Base-by-base conservation (phyloP, 2,113 vertebrate species). In the Anarhynchus alexandrinus region DNA sequence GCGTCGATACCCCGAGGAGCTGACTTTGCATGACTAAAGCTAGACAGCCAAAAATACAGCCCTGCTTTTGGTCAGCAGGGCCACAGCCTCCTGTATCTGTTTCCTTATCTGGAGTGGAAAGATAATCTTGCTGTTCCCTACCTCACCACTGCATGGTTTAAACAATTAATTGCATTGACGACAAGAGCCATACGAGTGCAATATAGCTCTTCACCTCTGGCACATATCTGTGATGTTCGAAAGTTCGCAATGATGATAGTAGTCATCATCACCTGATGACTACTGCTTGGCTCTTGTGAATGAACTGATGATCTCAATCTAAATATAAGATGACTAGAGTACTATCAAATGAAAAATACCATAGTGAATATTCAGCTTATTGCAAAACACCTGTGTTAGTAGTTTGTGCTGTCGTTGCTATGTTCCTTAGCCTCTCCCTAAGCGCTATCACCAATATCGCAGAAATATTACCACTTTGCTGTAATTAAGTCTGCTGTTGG, bases 261-360 rank as follows among this genome's bases (percentile, higher is more conserved):
- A 88, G 55, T 90, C 82, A 91, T 90, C 52, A 65, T 85, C 86
- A 91, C 83, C 86, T 86, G 83, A 70, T 69, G 78, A 61, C 61
- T 83, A 59, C 43, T 16, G 69, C 64, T 82, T 42, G 47, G 83
- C n/a, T 88, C 54, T 32, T 32, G 80, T 51, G 55, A 95, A 92
- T 77, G 94, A 95, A 86, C 89, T 72, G 38, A 79, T 77, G 54
- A 91, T 74, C 69, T 86, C 72, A 74, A 45, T 57, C 94, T 71
- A 95, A 88, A 82, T 30, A 83, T 49, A 49, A 49, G 47, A 22
- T 71, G 42, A 72, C 69, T 65, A 65, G 65, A 93, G 52, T 82
- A 82, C 87, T 84, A 79, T 47, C 54, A 91, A 94, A 91, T 45
- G 19, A 82, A 86, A 83, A 76, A 71, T 38, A 69, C 52, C 58